phyloP scores from a whole-genome alignment of 2,888 invertebrate genomes.

The Acrobasis repandana region DNA sequence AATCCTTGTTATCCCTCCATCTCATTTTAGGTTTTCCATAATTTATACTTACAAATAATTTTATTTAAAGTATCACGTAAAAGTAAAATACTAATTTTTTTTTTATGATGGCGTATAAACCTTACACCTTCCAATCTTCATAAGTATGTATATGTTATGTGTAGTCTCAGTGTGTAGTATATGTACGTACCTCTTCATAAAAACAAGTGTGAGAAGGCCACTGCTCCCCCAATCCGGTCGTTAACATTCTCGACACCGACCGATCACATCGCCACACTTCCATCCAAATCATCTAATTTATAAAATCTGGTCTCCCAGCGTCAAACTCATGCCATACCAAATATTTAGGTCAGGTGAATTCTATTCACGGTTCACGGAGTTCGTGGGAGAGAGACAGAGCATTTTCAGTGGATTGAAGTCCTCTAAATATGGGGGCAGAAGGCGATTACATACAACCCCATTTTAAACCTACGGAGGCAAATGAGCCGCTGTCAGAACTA shows the following conservation, averaged over 20 bases:
- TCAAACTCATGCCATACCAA: constrained; percentile 18
- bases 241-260: constrained; percentile 11
- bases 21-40: too few species aligned
- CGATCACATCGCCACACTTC: constrained; percentile 6
- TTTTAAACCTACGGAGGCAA: constrained; percentile 72
- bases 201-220: constrained; percentile 7
- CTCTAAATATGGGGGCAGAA: constrained; percentile 55
- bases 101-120: too few species aligned
- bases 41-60: too few species aligned
- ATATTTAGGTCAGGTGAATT: constrained; percentile 21
- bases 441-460: constrained; percentile 73
- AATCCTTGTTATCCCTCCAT: too few species aligned
- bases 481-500: constrained; percentile 73
- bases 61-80: too few species aligned
- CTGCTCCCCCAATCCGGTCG: constrained; percentile 19
- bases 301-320: constrained; percentile 15
- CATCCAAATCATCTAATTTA: constrained; percentile 17
- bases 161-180: too few species aligned
- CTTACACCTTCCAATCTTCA: too few species aligned
- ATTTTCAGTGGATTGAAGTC: constrained; percentile 43
- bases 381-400: constrained; percentile 43
- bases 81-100: too few species aligned
- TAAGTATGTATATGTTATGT: too few species aligned
- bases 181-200: neutral
- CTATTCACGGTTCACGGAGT: constrained; percentile 16